Conservation (phyloP, 2,113 vertebrate genomes). For the Paradisaea rubra region DNA sequence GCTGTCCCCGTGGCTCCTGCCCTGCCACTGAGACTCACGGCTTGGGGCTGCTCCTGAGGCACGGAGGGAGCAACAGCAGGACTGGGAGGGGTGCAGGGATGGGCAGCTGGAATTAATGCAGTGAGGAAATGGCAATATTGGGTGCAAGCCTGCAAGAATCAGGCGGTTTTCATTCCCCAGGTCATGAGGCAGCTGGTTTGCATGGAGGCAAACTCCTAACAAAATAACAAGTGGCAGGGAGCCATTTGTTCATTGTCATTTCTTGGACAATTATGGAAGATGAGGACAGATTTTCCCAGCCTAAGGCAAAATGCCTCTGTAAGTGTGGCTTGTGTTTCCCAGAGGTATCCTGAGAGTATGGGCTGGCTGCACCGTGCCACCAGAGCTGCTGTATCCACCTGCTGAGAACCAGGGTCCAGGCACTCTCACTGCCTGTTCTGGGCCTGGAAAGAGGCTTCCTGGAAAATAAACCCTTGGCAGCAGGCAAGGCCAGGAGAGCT, state of each 20-base stretch:
- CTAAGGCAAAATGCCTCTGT: neutral
- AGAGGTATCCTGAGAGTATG: accelerated
- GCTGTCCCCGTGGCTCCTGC: neutral
- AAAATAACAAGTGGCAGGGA: neutral
- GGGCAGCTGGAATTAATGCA: neutral
- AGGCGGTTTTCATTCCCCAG: accelerated
- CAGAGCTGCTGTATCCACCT: neutral
- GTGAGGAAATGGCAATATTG: neutral
- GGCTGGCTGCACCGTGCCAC: neutral
- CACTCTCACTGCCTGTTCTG: neutral
- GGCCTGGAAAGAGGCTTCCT: neutral
- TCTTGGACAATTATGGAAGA: neutral
- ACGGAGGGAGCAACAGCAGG: accelerated
- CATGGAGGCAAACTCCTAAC: neutral
- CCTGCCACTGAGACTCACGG: accelerated
- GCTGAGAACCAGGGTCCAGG: neutral
- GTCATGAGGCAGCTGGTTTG: neutral
- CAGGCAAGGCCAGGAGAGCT: neutral
- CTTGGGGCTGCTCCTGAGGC: neutral
- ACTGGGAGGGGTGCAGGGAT: neutral
- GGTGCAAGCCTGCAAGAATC: neutral
- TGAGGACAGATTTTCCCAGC: neutral
- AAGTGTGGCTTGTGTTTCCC: neutral
- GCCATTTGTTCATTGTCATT: neutral
- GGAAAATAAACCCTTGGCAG: neutral